phyloP scores from a whole-genome alignment of 2,888 invertebrate species.

The Heteropelma amictum region DNA sequence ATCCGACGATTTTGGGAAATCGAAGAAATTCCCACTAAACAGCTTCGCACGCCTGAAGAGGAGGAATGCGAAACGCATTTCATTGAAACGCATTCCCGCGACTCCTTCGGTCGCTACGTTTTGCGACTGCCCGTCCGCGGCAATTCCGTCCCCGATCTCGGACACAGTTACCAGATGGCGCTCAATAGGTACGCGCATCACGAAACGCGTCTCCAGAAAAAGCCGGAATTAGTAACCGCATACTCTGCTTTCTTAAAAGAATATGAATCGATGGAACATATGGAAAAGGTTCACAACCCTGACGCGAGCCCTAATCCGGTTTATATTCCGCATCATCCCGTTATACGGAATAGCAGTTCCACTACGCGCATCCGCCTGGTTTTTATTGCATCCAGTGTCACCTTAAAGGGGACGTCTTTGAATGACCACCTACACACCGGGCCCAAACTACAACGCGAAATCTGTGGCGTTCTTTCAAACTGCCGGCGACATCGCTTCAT shows the following conservation, averaged over 20 bases:
- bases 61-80: conserved; percentile 60
- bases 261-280: conserved; percentile 47
- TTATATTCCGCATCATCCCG: conserved; percentile 31
- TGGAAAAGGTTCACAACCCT: conserved; percentile 25
- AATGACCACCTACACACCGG: conserved; percentile 47
- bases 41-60: conserved; percentile 54
- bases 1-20: conserved; percentile 59
- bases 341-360: conserved; percentile 27
- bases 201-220: conserved; percentile 55
- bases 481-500: conserved; percentile 33
- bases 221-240: conserved; percentile 11
- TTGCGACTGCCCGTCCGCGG: conserved; percentile 61
- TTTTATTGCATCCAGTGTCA: conserved; percentile 48
- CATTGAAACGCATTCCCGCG: conserved; percentile 48
- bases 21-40: conserved; percentile 55
- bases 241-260: conserved; percentile 51
- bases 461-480: conserved; percentile 24
- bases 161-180: conserved; percentile 58
- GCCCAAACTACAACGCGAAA: conserved; percentile 31
- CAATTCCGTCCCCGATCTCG: conserved; percentile 38
- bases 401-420: conserved; percentile 35
- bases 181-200: conserved; percentile 57
- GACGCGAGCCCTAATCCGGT: background rate
- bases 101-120: conserved; percentile 59
- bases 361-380: conserved; percentile 46